These are phyloP conservation scores for Hyposoter dolosus DNA, from an alignment of 2,888 invertebrate genomes.

Conservation along the genomic window DNA sequence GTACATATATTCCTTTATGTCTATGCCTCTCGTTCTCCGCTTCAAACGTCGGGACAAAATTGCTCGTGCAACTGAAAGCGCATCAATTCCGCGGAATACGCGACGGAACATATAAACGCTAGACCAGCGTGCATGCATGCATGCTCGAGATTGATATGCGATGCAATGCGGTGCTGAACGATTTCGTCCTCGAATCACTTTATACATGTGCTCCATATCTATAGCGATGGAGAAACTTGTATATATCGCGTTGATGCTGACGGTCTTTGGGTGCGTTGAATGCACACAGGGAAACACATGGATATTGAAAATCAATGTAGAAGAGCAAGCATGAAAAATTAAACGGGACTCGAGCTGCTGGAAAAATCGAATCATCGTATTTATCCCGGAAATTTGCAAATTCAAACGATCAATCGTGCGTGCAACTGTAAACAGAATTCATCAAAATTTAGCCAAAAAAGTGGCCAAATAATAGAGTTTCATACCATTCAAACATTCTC, in stretches of 20 bases:
- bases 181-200: slow-evolving; percentile 55
- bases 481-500: not conserved
- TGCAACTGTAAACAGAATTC: not conserved
- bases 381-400: slow-evolving; percentile 8
- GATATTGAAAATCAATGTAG: slow-evolving; percentile 27
- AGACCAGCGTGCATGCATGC: slow-evolving; percentile 58
- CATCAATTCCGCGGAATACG: slow-evolving; percentile 68
- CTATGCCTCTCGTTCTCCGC: slow-evolving; percentile 37
- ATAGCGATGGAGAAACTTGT: not conserved
- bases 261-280: slow-evolving; percentile 38
- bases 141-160: slow-evolving; percentile 67
- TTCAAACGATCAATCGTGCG: not conserved
- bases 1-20: slow-evolving; percentile 3
- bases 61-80: slow-evolving; percentile 70
- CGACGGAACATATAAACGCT: slow-evolving; percentile 47
- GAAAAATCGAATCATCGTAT: not conserved
- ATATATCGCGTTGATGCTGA: slow-evolving; percentile 24
- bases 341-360: not conserved
- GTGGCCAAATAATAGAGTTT: not conserved
- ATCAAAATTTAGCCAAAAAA: not conserved
- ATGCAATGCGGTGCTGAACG: slow-evolving; percentile 58
- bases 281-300: slow-evolving; percentile 23
- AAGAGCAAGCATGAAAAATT: slow-evolving; percentile 10
- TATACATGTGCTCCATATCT: not conserved
- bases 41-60: slow-evolving; percentile 64